Conservation (phyloP, 2,888 invertebrate genomes). For the Clusia tigrina region DNA sequence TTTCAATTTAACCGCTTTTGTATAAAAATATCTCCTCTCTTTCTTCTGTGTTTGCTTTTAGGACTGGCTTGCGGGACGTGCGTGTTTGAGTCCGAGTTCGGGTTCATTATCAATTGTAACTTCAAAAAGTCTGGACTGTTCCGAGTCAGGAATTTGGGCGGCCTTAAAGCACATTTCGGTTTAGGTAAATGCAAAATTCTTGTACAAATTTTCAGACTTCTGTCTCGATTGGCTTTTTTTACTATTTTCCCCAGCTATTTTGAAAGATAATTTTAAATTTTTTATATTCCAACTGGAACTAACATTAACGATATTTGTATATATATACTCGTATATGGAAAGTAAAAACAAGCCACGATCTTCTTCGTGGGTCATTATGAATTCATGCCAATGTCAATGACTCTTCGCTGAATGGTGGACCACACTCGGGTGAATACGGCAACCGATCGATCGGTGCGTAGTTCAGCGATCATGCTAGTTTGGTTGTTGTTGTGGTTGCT, state of each 20-base stretch:
- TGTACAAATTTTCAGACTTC: not conserved
- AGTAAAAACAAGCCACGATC: not conserved
- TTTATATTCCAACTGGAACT: not conserved
- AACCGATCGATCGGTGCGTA: not conserved
- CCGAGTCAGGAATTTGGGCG: slow-evolving; percentile 89
- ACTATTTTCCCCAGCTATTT: not conserved
- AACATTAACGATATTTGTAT: not conserved
- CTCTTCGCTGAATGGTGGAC: slow-evolving; percentile 2
- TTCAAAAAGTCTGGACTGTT: slow-evolving; percentile 92
- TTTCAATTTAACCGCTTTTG: slow-evolving; percentile 27
- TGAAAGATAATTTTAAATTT: not conserved
- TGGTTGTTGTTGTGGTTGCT: too few species aligned
- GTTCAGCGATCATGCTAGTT: too few species aligned
- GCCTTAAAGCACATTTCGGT: slow-evolving; percentile 88
- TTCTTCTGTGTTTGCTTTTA: slow-evolving; percentile 66
- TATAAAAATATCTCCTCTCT: slow-evolving; percentile 48
- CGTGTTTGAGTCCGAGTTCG: slow-evolving; percentile 88
- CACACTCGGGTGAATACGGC: not conserved
- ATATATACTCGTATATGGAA: slow-evolving; percentile 1
- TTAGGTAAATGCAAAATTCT: slow-evolving; percentile 73
- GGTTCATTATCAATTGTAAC: slow-evolving; percentile 89
- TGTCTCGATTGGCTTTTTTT: not conserved
- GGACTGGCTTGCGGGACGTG: slow-evolving; percentile 78
- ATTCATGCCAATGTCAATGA: slow-evolving; percentile 58
- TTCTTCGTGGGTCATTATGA: slow-evolving; percentile 43